These are phyloP conservation scores for Eremobia ochroleuca DNA, from an alignment of 2,888 invertebrate species.

Conservation along the genomic window DNA sequence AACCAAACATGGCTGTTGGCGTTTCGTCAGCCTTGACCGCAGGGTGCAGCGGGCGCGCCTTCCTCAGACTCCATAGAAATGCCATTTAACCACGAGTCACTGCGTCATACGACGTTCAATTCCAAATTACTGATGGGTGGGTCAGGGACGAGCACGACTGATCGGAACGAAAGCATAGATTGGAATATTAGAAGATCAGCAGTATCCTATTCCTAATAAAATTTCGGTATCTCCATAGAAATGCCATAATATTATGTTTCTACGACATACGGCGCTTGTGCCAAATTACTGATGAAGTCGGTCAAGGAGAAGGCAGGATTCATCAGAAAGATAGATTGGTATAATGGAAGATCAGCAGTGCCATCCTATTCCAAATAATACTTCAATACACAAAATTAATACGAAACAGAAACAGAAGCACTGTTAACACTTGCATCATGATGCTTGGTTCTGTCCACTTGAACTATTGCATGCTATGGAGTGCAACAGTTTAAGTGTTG, in stretches of 20 bases:
- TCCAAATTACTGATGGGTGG: slow-evolving; percentile 15
- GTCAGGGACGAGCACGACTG: not conserved
- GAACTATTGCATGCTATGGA: no score
- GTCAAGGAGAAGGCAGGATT: not conserved
- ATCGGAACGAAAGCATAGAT: not conserved
- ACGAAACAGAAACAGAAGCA: no score
- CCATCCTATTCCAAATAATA: not conserved
- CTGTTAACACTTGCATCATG: no score
- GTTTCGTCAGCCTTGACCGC: slow-evolving; percentile 39
- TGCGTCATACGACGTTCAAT: slow-evolving; percentile 13
- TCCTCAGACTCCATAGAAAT: slow-evolving; percentile 24
- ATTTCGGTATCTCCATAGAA: not conserved
- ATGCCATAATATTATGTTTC: not conserved
- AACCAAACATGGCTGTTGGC: slow-evolving; percentile 6
- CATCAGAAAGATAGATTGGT: not conserved
- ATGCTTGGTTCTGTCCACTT: no score
- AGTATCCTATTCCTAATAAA: not conserved
- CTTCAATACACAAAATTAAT: no score
- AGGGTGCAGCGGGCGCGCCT: slow-evolving; percentile 54
- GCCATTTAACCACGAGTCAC: slow-evolving; percentile 6
- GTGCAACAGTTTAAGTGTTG: no score
- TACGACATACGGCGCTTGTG: not conserved
- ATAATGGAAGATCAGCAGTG: not conserved
- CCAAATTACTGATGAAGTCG: slow-evolving; percentile 13
- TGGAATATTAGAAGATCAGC: not conserved